Evolutionary conservation across 2,797 vertebrate species (phyloP).

Genomic region (Borostomias antarcticus): DNA sequence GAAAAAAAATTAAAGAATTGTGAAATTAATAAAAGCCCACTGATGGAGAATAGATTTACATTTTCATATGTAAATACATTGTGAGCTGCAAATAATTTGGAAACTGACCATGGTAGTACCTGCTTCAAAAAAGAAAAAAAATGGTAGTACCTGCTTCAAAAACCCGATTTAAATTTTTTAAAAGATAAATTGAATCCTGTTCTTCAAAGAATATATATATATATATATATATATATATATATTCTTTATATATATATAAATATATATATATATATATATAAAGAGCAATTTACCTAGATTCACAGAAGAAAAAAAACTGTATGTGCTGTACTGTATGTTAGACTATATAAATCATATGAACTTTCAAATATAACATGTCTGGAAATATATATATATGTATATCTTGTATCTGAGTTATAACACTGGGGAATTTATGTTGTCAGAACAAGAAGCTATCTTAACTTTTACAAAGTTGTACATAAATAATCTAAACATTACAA

Average conservation of each 20-base stretch:
- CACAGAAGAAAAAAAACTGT: too few species aligned
- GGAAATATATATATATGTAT: neutral
- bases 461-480: neutral
- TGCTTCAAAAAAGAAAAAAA: constrained; percentile 11
- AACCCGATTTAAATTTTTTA: neutral
- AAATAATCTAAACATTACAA: neutral
- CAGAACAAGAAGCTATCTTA: neutral
- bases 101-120: neutral
- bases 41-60: neutral
- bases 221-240: neutral
- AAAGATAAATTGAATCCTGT: neutral
- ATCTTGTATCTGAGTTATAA: neutral
- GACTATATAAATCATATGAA: too few species aligned
- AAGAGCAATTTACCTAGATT: too few species aligned
- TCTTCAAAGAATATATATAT: neutral
- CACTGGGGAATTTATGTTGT: neutral
- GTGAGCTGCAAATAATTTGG: neutral
- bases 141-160: neutral
- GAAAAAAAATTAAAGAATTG: constrained; percentile 15
- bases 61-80: neutral
- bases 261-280: neutral
- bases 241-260: too few species aligned
- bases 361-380: too few species aligned
- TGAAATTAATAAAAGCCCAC: neutral
- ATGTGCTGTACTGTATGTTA: too few species aligned